phyloP scores from a whole-genome alignment of 2,797 vertebrate genomes.

The Poeciliopsis gracilis region DNA sequence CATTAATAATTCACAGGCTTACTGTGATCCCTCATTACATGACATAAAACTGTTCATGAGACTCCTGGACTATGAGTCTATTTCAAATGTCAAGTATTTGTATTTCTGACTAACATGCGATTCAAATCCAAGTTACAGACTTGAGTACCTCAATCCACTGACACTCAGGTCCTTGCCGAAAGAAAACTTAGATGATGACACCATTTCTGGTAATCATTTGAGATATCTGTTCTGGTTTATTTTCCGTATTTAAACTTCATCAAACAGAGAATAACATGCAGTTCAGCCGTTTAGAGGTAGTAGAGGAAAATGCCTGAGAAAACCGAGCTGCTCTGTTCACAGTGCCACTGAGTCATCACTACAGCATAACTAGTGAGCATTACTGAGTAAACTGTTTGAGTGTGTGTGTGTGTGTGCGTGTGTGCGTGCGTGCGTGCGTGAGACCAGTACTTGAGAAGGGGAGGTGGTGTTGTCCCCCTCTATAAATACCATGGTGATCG shows the following conservation, averaged over 20 bases:
- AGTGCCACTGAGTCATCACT: conserved; percentile 28
- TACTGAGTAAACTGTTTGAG: conserved; percentile 15
- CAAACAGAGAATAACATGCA: neutral
- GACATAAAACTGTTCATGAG: neutral
- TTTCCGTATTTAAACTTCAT: neutral
- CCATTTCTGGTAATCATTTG: neutral
- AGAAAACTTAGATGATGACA: neutral
- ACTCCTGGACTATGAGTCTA: neutral
- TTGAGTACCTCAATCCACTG: neutral
- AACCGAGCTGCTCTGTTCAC: conserved; percentile 27
- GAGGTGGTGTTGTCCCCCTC: conserved; percentile 39
- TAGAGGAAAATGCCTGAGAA: conserved; percentile 14
- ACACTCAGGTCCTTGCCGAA: neutral
- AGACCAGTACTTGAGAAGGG: neutral
- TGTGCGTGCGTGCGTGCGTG: neutral
- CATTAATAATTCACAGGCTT: neutral
- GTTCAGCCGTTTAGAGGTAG: neutral
- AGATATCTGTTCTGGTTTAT: neutral
- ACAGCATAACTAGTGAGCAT: conserved; percentile 20
- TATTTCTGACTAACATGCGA: neutral
- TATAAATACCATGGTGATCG: conserved; percentile 68
- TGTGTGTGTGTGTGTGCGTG: neutral
- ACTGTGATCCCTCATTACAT: neutral
- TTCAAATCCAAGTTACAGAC: neutral
- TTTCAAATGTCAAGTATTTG: neutral